Percentiles rank a stretch among this genome's conserved stretches.
Conservation (phyloP, 92 coral and sea anemone genomes). For the Epizoanthus rinbou region DNA sequence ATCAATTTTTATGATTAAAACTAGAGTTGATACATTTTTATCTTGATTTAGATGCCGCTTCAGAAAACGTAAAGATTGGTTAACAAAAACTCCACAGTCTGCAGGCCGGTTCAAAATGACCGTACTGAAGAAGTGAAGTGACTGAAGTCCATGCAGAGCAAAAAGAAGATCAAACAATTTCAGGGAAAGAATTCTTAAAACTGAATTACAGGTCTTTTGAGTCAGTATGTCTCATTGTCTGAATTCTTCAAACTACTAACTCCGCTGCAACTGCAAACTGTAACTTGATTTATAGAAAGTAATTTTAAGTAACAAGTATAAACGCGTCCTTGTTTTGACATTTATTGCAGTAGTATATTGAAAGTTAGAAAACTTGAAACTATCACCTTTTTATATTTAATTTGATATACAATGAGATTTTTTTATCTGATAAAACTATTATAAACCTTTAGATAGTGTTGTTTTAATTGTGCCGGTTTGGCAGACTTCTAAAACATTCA, state of each 20-base stretch:
- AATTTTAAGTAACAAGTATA: not conserved
- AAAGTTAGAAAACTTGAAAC: slow-evolving; percentile 24
- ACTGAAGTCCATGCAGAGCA: slow-evolving; percentile 7
- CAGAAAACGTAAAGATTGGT: not conserved
- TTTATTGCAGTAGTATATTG: slow-evolving; percentile 16
- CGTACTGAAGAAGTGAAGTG: slow-evolving; percentile 23
- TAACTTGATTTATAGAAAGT: slow-evolving; percentile 27
- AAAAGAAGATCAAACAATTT: slow-evolving; percentile 13
- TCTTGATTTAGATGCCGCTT: slow-evolving; percentile 17
- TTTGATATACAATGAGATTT: slow-evolving; percentile 28
- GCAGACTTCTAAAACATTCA: slow-evolving; percentile 16
- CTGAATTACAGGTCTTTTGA: slow-evolving; percentile 6
- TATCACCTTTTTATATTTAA: slow-evolving; percentile 15
- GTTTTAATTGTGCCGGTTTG: slow-evolving; percentile 26
- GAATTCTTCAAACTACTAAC: slow-evolving; percentile 17
- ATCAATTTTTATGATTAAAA: not conserved
- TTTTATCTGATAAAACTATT: slow-evolving; percentile 17
- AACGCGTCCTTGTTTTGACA: slow-evolving; percentile 23
- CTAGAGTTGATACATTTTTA: not conserved
- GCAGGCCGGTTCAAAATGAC: slow-evolving; percentile 23
- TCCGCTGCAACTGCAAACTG: slow-evolving; percentile 18
- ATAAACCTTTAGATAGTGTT: slow-evolving; percentile 11
- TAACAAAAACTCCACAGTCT: too few relatives aligned
- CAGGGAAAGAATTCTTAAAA: slow-evolving; percentile 16
- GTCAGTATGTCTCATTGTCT: slow-evolving; percentile 20